Conservation (phyloP, 2,113 vertebrate species). For the Dascyllus trimaculatus region DNA sequence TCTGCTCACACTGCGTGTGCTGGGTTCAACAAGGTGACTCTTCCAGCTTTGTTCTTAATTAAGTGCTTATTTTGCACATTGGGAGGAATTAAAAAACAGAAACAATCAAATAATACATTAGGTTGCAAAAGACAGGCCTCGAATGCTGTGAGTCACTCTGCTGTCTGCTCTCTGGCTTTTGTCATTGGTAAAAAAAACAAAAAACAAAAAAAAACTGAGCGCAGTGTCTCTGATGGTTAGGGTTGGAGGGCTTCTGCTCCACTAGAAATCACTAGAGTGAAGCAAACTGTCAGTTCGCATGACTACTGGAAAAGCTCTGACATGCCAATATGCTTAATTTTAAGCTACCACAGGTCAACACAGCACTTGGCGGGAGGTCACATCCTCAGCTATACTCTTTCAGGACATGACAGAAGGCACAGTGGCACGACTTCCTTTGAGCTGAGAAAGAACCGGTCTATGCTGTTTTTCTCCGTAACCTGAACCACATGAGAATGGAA, state of each 20-base stretch:
- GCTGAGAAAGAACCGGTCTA: conserved; percentile 29
- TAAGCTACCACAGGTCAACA: conserved; percentile 42
- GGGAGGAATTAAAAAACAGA: too few species aligned
- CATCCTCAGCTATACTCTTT: conserved; percentile 13
- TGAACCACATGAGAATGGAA: conserved; percentile 60
- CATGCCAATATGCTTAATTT: conserved; percentile 24
- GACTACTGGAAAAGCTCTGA: conserved; percentile 34
- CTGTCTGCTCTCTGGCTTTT: neutral
- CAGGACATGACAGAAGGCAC: conserved; percentile 33
- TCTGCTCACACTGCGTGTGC: too few species aligned
- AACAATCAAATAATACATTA: neutral
- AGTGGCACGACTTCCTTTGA: conserved; percentile 31
- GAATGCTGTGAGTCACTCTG: neutral
- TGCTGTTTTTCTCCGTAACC: conserved; percentile 60
- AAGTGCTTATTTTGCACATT: neutral
- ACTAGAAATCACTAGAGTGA: neutral
- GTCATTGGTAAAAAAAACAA: conserved; percentile 9
- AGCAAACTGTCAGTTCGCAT: conserved; percentile 42
- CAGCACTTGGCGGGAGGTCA: conserved; percentile 52
- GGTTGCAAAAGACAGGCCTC: neutral
- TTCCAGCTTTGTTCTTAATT: neutral
- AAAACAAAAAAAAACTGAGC: conserved; percentile 1
- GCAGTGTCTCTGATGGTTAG: neutral
- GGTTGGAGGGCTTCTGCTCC: neutral
- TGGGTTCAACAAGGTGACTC: neutral